These are phyloP conservation scores for Magallana gigas DNA, from an alignment of 1,140 invertebrate species.

Conservation along the genomic window DNA sequence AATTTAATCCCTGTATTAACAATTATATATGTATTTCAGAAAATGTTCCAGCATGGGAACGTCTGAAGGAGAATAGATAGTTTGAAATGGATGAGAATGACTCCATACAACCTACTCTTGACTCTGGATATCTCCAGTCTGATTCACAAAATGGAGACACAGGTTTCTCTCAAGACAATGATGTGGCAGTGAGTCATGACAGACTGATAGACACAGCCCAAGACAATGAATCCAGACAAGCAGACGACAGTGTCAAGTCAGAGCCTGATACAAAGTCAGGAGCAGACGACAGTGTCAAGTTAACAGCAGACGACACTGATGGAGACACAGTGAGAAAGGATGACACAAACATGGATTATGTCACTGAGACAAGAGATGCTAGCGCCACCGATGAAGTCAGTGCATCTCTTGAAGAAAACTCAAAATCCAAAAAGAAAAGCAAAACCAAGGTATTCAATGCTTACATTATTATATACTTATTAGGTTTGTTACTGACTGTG, in stretches of 20 bases:
- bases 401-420: neutral
- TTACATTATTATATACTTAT: neutral
- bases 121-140: neutral
- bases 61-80: neutral
- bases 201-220: neutral
- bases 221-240: neutral
- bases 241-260: neutral
- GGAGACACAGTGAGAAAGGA: neutral
- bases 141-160: neutral
- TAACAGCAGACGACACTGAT: neutral
- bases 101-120: neutral
- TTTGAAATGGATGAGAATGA: neutral
- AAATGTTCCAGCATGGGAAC: too few species aligned
- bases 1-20: too few species aligned
- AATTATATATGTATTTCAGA: too few species aligned
- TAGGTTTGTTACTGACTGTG: too few species aligned
- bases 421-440: constrained; percentile 3
- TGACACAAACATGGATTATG: neutral
- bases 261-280: too few species aligned
- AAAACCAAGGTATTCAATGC: neutral
- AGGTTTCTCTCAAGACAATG: neutral
- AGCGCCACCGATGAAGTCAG: neutral
- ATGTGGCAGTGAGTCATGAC: neutral
- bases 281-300: neutral
- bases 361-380: neutral